Evolutionary conservation across 2,888 invertebrate genomes (phyloP).

Genomic region (Athrips mouffetella): DNA sequence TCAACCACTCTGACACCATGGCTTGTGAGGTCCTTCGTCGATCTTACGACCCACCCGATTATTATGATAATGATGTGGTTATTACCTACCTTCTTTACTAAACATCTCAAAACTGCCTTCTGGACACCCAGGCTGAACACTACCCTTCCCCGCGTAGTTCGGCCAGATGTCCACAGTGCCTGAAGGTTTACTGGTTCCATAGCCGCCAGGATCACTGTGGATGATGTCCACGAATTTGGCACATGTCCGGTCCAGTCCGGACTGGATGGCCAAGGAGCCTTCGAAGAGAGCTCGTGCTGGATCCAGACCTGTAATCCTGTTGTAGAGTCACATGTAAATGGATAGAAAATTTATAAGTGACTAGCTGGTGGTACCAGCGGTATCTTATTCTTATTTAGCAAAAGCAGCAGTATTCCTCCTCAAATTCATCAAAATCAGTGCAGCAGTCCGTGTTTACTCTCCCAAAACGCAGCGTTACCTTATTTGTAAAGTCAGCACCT

Average conservation of each 20-base stretch:
- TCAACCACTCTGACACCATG: too few relatives aligned
- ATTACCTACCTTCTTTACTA: conserved; percentile 46
- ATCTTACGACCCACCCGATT: too few relatives aligned
- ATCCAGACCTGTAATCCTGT: conserved; percentile 78
- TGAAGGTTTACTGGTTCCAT: conserved; percentile 67
- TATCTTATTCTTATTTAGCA: too few relatives aligned
- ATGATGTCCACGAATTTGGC: conserved; percentile 81
- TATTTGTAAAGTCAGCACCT: too few relatives aligned
- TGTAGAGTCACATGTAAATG: too few relatives aligned
- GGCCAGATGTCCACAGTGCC: conserved; percentile 81
- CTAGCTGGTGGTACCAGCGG: too few relatives aligned
- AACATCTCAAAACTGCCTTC: conserved; percentile 50
- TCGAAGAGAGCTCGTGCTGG: conserved; percentile 79
- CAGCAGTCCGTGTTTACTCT: too few relatives aligned
- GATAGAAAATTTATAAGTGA: too few relatives aligned
- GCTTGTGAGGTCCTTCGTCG: too few relatives aligned
- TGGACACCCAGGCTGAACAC: conserved; percentile 76
- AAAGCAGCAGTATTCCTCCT: too few relatives aligned
- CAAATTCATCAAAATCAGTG: too few relatives aligned
- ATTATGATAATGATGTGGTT: not conserved
- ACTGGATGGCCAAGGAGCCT: conserved; percentile 50
- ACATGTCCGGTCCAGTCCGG: conserved; percentile 65
- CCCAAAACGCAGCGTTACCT: too few relatives aligned
- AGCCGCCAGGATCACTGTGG: conserved; percentile 81
- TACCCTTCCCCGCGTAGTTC: conserved; percentile 60